A percentile compares a stretch with the other conserved stretches of the same genome.
Conservation (phyloP, 1,140 invertebrate species). For the Marisa cornuarietis region DNA sequence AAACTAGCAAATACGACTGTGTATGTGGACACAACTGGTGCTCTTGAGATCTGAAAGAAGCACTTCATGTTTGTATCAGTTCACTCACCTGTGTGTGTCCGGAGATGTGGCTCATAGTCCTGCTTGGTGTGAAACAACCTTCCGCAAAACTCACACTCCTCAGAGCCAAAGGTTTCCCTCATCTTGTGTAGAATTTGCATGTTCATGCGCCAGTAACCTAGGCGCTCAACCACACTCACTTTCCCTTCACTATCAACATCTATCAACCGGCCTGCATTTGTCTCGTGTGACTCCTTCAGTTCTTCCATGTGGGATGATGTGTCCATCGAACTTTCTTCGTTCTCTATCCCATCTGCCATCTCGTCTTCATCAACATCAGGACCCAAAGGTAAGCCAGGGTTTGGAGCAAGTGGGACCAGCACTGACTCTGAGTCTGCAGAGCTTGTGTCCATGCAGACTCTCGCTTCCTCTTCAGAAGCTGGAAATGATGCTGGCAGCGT, state of each 20-base stretch:
- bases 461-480: neutral
- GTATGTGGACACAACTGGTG: too few relatives aligned
- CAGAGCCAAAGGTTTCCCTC: slow-evolving; percentile 62
- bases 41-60: neutral
- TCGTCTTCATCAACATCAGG: slow-evolving; percentile 4
- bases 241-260: slow-evolving; percentile 9
- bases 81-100: slow-evolving; percentile 59
- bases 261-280: neutral
- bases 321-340: neutral
- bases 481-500: neutral
- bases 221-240: slow-evolving; percentile 44
- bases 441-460: neutral
- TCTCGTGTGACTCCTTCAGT: slow-evolving; percentile 13
- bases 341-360: slow-evolving; percentile 6
- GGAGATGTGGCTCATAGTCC: slow-evolving; percentile 61
- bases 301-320: neutral
- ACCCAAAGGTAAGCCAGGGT: neutral
- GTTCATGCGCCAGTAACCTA: slow-evolving; percentile 58
- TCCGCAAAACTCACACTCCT: slow-evolving; percentile 66
- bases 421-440: neutral
- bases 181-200: slow-evolving; percentile 62
- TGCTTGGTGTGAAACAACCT: slow-evolving; percentile 57
- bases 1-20: too few relatives aligned
- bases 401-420: slow-evolving; percentile 15
- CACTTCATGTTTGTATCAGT: neutral